Evolutionary conservation across 2,113 vertebrate genomes (phyloP).

Genomic region (Leptodactylus fuscus): DNA sequence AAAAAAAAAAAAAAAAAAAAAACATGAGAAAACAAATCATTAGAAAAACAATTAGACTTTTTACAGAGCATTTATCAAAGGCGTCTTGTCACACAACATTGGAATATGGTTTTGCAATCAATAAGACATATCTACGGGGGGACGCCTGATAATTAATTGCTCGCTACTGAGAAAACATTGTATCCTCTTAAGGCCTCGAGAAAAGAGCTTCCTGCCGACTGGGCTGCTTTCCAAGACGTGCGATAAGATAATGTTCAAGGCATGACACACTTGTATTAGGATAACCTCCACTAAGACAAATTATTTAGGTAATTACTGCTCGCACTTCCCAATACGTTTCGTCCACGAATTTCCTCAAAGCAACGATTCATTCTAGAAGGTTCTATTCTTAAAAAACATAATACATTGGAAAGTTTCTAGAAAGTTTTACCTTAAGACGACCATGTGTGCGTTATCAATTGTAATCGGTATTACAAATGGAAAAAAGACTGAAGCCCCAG

Average conservation of each 20-base stretch:
- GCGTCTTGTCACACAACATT: constrained; percentile 25
- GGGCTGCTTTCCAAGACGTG: constrained; percentile 42
- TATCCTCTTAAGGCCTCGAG: not conserved
- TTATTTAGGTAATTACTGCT: constrained; percentile 33
- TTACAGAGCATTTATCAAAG: constrained; percentile 42
- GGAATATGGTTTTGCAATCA: constrained; percentile 48
- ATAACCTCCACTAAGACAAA: constrained; percentile 31
- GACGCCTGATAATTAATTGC: constrained; percentile 44
- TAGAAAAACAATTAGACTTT: constrained; percentile 46
- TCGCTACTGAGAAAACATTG: constrained; percentile 46
- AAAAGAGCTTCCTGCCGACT: constrained; percentile 47
- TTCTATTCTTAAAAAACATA: no score
- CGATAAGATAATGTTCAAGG: constrained; percentile 45
- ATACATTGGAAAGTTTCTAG: not conserved
- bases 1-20: not conserved
- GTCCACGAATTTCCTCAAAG: not conserved
- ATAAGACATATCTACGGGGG: constrained; percentile 51
- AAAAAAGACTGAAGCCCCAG: no score
- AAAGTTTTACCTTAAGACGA: no score
- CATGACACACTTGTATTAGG: constrained; percentile 2
- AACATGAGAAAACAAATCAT: constrained; percentile 38
- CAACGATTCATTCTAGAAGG: constrained; percentile 15
- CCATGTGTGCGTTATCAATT: no score
- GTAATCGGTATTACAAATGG: no score
- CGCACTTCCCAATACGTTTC: not conserved